phyloP scores from a whole-genome alignment of 2,113 vertebrate species.

The Gymnogyps californianus region DNA sequence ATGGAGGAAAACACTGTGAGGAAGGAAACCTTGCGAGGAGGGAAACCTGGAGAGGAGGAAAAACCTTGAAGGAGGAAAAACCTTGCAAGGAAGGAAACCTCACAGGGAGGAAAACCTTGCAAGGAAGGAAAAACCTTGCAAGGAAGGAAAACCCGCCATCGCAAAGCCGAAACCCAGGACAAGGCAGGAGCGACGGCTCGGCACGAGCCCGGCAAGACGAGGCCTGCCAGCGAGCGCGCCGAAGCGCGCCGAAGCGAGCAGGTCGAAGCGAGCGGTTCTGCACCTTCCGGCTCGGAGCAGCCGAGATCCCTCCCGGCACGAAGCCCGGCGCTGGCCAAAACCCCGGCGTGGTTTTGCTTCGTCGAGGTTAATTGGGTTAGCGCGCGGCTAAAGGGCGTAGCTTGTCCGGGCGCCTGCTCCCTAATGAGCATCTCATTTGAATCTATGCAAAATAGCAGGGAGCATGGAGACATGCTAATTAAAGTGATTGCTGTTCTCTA shows the following conservation, averaged over 20 bases:
- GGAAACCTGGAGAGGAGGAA: neutral
- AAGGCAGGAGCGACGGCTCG: neutral
- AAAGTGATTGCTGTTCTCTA: conserved; percentile 79
- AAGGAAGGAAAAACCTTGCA: neutral
- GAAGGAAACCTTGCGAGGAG: neutral
- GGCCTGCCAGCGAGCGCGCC: neutral
- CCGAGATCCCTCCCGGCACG: neutral
- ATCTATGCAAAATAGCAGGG: conserved; percentile 76
- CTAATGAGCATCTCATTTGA: conserved; percentile 82
- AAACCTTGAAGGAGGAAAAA: neutral
- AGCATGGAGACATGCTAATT: conserved; percentile 81
- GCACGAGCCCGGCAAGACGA: neutral
- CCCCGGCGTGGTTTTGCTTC: neutral
- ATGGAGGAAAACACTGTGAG: neutral
- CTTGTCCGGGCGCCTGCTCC: conserved; percentile 71
- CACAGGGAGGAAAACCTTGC: neutral
- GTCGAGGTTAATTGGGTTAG: conserved; percentile 50
- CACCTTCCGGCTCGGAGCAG: neutral
- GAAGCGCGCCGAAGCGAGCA: rapidly evolving
- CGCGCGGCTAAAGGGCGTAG: conserved; percentile 45
- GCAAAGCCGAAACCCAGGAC: neutral
- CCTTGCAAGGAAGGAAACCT: neutral
- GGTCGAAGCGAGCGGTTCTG: neutral
- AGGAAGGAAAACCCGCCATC: neutral
- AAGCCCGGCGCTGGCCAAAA: neutral